Base-by-base conservation (phyloP, 2,888 invertebrate genomes). In the Cryptophagus acutangulus region DNA sequence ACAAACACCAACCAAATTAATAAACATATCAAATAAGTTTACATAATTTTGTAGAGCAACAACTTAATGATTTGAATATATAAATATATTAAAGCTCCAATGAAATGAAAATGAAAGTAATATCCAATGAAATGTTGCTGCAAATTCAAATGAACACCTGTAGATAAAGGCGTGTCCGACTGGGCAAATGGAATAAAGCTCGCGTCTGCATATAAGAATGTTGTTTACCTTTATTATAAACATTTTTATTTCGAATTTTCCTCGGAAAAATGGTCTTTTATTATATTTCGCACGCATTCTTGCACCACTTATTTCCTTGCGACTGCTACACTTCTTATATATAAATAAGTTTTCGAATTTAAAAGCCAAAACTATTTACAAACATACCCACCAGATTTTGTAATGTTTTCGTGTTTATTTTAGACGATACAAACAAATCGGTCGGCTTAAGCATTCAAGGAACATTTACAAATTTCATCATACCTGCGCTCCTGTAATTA, bases 141-240 rank as follows among this genome's bases (percentile, higher is more conserved):
- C 48, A 36, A 46, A 54, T 51, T 52, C 54, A 49, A 51, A 54
- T 52, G 48, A 55, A 52, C 55, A 54, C 52, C 55, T 54, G 54
- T 53, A 56, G 41, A 46, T 51, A 45, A 36, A 47, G 48, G 45
- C 43, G 46, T 48, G 48, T 38, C 51, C 30, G 6, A n/a, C n/a
- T n/a, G 13, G 24, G 25, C 29, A 37, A 43, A 43, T 40, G 30
- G 17, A 38, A 34, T 38, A 38, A 40, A 40, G 20, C 29, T 20
- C 36, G 36, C 40, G 30, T 36, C 40, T 36, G 36, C 30, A 40
- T 24, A 4, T 14, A 40, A 40, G 40, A 40, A 40, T 40, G 40
- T 16, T 31, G 41, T 38, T 38, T 41, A 41, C 38, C 41, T 38
- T 41, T 38, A 9, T 2, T 20, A 20, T 8, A 20, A 20, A 20